Base-by-base conservation (phyloP, 1,140 invertebrate species). In the Papilio polyxenes region DNA sequence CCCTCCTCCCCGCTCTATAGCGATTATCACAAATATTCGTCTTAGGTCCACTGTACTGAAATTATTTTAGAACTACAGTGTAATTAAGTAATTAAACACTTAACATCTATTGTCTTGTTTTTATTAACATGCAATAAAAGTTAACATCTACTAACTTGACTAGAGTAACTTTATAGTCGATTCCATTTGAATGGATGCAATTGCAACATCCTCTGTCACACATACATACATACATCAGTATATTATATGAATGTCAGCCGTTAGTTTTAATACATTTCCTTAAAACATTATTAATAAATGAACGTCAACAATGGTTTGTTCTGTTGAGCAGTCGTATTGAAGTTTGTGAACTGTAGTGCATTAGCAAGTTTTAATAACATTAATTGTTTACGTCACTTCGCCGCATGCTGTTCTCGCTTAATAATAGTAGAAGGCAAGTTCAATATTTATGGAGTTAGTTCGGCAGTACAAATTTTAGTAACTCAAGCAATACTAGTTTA, bases 261-360 rank as follows among this genome's bases (percentile, higher is more conserved):
- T 59, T 0, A 20, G 17, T 20, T 20, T n/a, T n/a, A 59, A 31
- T 31, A 65, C 62, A 65, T 31, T 31, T 89, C 89, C 89, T 93
- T 91, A 90, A 87, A 90, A 90, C 88, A 88, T 92, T 92, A 92
- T 92, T 92, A 92, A 91, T 92, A 91, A 92, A 89, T 92, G 89
- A 86, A 87, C 85, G 87, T 86, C 85, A 85, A 87, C 86, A 87
- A 90, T 87, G 87, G 86, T 89, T 88, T 85, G 87, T 87, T 89
- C 86, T 83, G 83, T 82, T 82, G 83, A 87, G 83, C 86, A 85
- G 83, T 87, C 87, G 87, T 90, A 89, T 85, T 87, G 84, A 90
- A 88, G 86, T 88, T 86, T 83, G 83, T 83, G 82, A 85, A 84
- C 85, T 87, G 83, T 85, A 87, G 87, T 89, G 82, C 87, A 85